Evolutionary conservation across 2,888 invertebrate genomes (phyloP), one percentile per base, ranked within the genome.

Genomic region (Catocala nupta): DNA sequence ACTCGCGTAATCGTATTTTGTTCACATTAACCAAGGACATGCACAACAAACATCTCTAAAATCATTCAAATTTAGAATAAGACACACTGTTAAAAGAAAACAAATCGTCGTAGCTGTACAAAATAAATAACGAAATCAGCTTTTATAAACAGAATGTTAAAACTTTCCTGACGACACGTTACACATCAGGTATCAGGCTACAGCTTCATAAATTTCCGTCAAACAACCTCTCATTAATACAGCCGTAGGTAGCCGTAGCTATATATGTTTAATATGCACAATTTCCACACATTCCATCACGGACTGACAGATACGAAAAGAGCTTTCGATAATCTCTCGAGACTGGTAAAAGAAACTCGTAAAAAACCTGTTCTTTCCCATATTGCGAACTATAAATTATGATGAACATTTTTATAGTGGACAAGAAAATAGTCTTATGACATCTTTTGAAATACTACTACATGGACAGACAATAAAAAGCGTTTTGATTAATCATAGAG

Each of bases 361-460:
- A 68, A 72, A 72, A 74, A 65, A 45, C 48, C 55, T 59, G 52
- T 62, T 70, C 56, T 65, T 72, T 71, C 69, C 78, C 60, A 67
- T 70, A 69, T 71, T 71, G 63, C 58, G 58, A 59, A 75, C 65
- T 62, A 75, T 80, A 80, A 78, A 80, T 78, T 72, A 75, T 51
- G 10, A 54, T 42, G 34, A 68, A 73, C 54, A 68, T 58, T 59
- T 82, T 77, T 75, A 75, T 67, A 68, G 71, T 55, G 53, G 64
- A 74, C 68, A 66, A 59, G 63, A 71, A 74, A 78, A 78, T 73
- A 70, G 59, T 65, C 64, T 66, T 66, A 66, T 59, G 63, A 67
- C 68, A 70, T 60, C 51, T 63, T 68, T 66, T 70, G 56, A 77
- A 65, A 64, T 73, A 73, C 61, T 60, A 70, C 65, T 64, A 65